These are phyloP conservation scores for Tricholaema leucomelas DNA, from an alignment of 2,113 vertebrate species.

Conservation along the genomic window DNA sequence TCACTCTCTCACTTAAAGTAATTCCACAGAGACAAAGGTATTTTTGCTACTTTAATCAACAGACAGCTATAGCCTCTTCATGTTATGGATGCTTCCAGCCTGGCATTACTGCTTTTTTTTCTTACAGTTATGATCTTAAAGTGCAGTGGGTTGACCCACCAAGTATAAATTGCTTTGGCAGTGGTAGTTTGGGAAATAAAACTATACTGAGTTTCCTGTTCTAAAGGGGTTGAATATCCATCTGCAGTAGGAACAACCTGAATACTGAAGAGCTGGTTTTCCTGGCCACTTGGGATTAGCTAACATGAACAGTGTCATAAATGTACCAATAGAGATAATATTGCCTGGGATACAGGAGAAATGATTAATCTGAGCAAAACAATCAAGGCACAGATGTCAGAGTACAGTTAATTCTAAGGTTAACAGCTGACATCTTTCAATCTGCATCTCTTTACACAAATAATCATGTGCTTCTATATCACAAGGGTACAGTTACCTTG, in stretches of 20 bases:
- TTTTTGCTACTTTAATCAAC: neutral
- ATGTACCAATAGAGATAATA: neutral
- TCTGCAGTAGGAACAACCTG: neutral
- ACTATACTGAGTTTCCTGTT: neutral
- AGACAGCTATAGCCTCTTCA: neutral
- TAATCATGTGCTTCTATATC: neutral
- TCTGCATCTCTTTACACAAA: neutral
- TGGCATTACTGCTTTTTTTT: neutral
- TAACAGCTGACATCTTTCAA: neutral
- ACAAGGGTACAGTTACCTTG: constrained; percentile 60
- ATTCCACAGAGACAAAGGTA: neutral
- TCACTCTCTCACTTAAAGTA: neutral
- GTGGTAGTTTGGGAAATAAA: neutral
- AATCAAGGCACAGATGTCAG: rapidly evolving
- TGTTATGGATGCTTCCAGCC: neutral
- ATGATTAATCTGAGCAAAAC: neutral
- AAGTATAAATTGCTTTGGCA: neutral
- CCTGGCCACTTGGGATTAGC: neutral
- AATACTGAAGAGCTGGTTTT: neutral
- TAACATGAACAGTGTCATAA: neutral
- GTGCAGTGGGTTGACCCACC: neutral
- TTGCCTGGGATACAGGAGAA: neutral
- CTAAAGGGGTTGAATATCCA: neutral
- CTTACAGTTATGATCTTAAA: neutral
- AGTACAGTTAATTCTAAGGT: neutral